Evolutionary conservation across 2,113 vertebrate genomes (phyloP), one percentile per base, ranked within the genome.

Genomic region (Bubo scandiacus): DNA sequence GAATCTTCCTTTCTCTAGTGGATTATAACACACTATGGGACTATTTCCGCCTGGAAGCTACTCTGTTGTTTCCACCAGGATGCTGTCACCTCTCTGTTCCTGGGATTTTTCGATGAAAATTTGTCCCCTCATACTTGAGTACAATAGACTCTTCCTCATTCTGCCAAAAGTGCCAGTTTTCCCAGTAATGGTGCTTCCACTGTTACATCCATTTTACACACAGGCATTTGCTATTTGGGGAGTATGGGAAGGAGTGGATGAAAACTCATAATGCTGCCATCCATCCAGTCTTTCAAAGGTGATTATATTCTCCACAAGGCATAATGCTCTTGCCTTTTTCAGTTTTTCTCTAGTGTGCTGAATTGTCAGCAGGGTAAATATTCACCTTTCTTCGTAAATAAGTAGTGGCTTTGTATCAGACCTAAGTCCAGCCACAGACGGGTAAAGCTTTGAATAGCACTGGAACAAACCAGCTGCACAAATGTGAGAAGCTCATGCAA

Each of bases 371-470:
- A 86, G 51, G 47, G 49, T 81, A 87, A 88, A 90, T 78, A 94
- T 83, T 81, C 94, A 83, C 49, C 82, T 94, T 94, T 94, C 74
- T 83, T 91, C 5, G 1, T 81, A 92, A 88, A 71, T 80, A 80
- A 88, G 27, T 63, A 52, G 43, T 57, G 22, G 38, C 59, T 92
- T 94, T 93, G 68, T 88, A 78, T 86, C 36, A 74, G 52, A 87
- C 45, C 25, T 32, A 22, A 19, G 58, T 86, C 71, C 45, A 66
- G 52, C 30, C 36, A 40, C 20, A 62, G 54, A 90, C 47, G 55
- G 86, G 89, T 82, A 62, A 74, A 88, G 74, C 49, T 87, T 73
- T 90, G 66, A 94, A 68, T 57, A 82, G 26, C 42, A 45, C 40
- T 54, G 52, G 59, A 82, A 86, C 63, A 85, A 92, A 88, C 38